phyloP scores from a whole-genome alignment of 2,113 vertebrate genomes.

The Mirounga angustirostris region DNA sequence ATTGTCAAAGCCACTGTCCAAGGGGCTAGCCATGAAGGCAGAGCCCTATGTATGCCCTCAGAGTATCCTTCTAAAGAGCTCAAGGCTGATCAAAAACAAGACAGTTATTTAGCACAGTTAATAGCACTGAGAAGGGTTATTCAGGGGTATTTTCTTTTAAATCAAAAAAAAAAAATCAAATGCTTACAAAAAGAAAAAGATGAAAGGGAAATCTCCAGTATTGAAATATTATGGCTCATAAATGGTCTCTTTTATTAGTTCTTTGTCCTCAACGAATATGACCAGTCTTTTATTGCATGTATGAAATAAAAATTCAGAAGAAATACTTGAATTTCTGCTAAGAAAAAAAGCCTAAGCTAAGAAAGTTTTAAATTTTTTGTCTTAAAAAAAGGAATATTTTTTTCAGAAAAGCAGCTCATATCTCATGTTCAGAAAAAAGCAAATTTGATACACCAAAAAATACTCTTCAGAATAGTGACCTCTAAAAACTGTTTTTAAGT shows the following conservation, averaged over 20 bases:
- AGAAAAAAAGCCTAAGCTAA: not conserved
- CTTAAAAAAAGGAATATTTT: not conserved
- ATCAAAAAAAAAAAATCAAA: not conserved
- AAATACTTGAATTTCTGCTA: not conserved
- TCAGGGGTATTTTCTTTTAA: not conserved
- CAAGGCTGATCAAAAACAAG: not conserved
- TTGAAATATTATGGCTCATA: not conserved
- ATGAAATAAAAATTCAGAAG: not conserved
- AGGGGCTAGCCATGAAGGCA: not conserved
- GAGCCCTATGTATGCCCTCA: not conserved
- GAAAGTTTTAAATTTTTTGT: not conserved
- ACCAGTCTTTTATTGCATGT: not conserved
- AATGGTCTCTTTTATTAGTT: not conserved
- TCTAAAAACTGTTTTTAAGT: slow-evolving; percentile 12
- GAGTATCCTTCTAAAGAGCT: not conserved
- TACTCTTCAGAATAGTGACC: not conserved
- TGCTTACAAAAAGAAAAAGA: not conserved
- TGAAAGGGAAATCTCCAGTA: not conserved
- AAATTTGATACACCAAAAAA: not conserved
- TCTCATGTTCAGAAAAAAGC: not conserved
- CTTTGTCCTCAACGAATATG: not conserved
- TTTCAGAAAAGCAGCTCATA: not conserved
- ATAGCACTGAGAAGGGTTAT: not conserved
- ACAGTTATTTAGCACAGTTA: not conserved
- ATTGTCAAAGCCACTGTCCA: not conserved